A percentile compares a stretch with the other conserved stretches of the same genome.
Conservation (phyloP, 1,140 invertebrate species). For the Phymorhynchus buccinoides region DNA sequence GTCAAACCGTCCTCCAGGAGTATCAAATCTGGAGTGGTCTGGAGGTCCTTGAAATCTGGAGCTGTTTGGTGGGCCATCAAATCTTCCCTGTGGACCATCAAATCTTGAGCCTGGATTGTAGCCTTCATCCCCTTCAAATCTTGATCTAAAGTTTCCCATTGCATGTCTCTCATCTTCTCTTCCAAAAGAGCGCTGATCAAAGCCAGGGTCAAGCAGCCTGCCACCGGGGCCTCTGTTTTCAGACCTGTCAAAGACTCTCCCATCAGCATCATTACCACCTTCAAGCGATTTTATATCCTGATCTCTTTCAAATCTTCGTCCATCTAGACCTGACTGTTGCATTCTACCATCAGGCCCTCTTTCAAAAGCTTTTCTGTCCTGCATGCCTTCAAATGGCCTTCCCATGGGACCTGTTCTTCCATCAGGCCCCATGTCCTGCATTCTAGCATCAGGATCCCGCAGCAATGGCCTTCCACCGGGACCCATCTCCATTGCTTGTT, state of each 20-base stretch:
- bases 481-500: not conserved
- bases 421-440: not conserved
- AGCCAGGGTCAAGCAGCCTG: not conserved
- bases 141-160: not conserved
- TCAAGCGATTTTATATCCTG: not conserved
- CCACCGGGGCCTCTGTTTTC: slow-evolving; percentile 2
- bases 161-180: not conserved
- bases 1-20: slow-evolving; percentile 11
- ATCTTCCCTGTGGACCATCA: not conserved
- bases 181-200: not conserved
- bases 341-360: slow-evolving; percentile 1
- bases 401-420: slow-evolving; percentile 1
- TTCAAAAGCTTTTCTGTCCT: slow-evolving; percentile 2
- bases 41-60: not conserved
- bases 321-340: not conserved
- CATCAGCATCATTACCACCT: not conserved
- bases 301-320: slow-evolving; percentile 10
- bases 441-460: slow-evolving; percentile 2
- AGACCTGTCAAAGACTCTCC: not conserved
- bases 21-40: not conserved
- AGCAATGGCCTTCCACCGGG: not conserved
- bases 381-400: not conserved
- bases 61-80: slow-evolving; percentile 20
- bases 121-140: not conserved
- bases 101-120: not conserved